Evolutionary conservation across 2,797 vertebrate genomes (phyloP), one percentile per base, ranked within the genome.

Genomic region (Pipistrellus pygmaeus): DNA sequence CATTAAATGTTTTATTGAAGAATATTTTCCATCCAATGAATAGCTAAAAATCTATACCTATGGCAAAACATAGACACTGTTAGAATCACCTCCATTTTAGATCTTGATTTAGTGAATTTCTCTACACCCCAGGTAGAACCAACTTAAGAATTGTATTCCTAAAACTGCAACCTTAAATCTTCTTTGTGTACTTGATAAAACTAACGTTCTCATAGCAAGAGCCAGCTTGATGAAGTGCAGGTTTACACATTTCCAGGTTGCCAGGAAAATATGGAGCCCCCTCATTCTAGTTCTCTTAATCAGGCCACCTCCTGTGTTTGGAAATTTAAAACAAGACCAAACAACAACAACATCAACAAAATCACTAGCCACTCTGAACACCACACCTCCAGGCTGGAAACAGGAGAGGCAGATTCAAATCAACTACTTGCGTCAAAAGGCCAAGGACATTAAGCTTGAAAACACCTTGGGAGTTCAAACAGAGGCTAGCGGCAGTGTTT

Each of bases 311-410:
- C 71, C 60, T 73, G 35, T n/a, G 77, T 81, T 76, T 86, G 82
- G 75, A 86, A 82, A 91, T 44, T 51, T 88, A 72, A 90, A 92
- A 73, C 41, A 72, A 87, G 87, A 32, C 62, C 35, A 55, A 77
- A 88, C 80, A 94, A 75, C 25, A 85, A 35, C 15, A 69, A 21
- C 17, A n/a, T 35, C 21, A 27, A 60, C 32, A 73, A 72, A 71
- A 55, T 88, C 21, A 51, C 51, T 1, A 60, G 44, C 13, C 12
- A 57, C 32, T 71, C 38, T 35, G 30, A 73, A 35, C 13, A 55
- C 14, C 14, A 32, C 72, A 44, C 46, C 9, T 83, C 17, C 41
- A 46, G 75, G 38, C 23, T 41, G 66, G 30, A 69, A 60, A 85
- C 41, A 38, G 15, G 13, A n/a, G 18, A 4, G 17, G 25, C 0